phyloP scores from a whole-genome alignment of 2,888 invertebrate species.

The Agrotis segetum region DNA sequence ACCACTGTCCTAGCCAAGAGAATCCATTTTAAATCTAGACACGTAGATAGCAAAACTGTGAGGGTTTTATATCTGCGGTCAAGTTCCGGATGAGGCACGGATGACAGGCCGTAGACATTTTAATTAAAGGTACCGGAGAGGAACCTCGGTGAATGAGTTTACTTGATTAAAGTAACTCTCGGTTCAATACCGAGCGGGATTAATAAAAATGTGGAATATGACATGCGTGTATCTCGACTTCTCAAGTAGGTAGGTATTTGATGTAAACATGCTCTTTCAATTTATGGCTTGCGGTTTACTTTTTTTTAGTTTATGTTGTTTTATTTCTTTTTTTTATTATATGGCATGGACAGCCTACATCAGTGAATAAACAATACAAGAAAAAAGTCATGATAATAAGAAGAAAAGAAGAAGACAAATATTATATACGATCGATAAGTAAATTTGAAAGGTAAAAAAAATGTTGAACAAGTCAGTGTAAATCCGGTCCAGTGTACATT shows the following conservation, averaged over 20 bases:
- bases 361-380: too few species aligned
- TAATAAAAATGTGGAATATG: constrained; percentile 38
- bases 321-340: too few species aligned
- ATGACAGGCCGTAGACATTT: constrained; percentile 73
- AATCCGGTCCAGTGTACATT: too few species aligned
- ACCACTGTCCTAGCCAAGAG: constrained; percentile 26
- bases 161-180: constrained; percentile 58
- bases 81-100: constrained; percentile 56
- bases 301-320: too few species aligned
- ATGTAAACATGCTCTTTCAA: too few species aligned
- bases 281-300: too few species aligned
- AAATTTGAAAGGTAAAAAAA: too few species aligned
- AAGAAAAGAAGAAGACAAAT: too few species aligned
- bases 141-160: constrained; percentile 50
- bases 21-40: constrained; percentile 60
- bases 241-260: background rate
- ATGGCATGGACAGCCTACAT: too few species aligned
- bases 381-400: too few species aligned
- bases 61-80: constrained; percentile 62
- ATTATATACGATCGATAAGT: too few species aligned
- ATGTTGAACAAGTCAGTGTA: too few species aligned
- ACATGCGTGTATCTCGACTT: background rate
- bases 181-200: constrained; percentile 40
- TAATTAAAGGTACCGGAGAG: constrained; percentile 67
- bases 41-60: constrained; percentile 51